Conservation (phyloP, 2,797 vertebrate genomes). For the Anguilla obscura region DNA sequence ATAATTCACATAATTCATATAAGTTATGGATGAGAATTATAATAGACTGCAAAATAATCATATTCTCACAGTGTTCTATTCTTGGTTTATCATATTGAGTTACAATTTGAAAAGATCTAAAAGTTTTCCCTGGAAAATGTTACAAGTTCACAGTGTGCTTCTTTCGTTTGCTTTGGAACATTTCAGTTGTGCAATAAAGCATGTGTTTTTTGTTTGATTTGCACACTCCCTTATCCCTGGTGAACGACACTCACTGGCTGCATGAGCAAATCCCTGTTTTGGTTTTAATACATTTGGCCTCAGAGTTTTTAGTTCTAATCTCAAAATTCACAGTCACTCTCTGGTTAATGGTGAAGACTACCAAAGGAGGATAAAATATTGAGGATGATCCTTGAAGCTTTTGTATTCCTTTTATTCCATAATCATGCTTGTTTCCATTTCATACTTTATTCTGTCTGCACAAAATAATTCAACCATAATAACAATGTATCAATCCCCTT, state of each 20-base stretch:
- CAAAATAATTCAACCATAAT: not conserved
- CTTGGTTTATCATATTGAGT: slow-evolving; percentile 8
- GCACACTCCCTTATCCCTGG: slow-evolving; percentile 3
- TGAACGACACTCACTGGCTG: slow-evolving; percentile 29
- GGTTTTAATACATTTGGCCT: slow-evolving; percentile 9
- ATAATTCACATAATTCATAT: not conserved
- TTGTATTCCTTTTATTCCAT: not conserved
- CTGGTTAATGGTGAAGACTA: not conserved
- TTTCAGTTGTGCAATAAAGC: slow-evolving; percentile 28
- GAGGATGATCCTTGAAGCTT: not conserved
- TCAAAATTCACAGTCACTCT: not conserved
- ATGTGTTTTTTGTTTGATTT: slow-evolving; percentile 34
- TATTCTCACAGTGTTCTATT: not conserved
- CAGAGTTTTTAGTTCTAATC: slow-evolving; percentile 7
- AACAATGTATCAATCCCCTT: not conserved
- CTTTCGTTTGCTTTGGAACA: slow-evolving; percentile 20
- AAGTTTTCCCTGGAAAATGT: slow-evolving; percentile 7
- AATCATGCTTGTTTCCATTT: not conserved
- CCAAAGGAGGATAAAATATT: not conserved
- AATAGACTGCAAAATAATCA: not conserved
- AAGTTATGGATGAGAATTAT: not conserved
- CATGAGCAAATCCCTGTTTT: slow-evolving; percentile 13
- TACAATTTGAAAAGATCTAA: slow-evolving; percentile 3
- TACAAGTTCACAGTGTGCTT: slow-evolving; percentile 19
- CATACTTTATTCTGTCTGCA: not conserved